Evolutionary conservation across 1,140 invertebrate genomes (phyloP).

Genomic region (Lethocerus indicus): DNA sequence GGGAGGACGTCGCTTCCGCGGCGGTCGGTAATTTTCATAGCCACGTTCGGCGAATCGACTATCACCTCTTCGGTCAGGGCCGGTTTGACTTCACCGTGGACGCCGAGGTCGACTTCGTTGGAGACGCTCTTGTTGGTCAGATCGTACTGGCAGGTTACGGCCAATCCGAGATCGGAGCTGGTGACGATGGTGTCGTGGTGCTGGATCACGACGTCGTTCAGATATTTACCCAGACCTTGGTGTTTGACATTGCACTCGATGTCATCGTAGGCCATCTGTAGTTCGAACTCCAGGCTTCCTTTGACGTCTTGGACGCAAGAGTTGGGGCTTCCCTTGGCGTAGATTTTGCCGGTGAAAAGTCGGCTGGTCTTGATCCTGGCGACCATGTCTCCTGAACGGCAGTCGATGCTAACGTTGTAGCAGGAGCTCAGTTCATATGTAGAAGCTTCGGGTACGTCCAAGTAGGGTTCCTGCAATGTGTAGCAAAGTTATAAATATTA

Average conservation of each 20-base stretch:
- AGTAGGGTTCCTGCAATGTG: slow-evolving; percentile 55
- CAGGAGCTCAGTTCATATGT: slow-evolving; percentile 86
- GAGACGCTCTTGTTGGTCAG: slow-evolving; percentile 84
- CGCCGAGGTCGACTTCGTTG: slow-evolving; percentile 76
- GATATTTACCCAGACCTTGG: slow-evolving; percentile 63
- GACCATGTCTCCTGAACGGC: slow-evolving; percentile 80
- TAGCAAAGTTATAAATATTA: neutral
- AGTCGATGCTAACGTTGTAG: slow-evolving; percentile 88
- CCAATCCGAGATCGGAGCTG: slow-evolving; percentile 77
- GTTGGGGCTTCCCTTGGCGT: slow-evolving; percentile 81
- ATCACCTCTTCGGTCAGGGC: slow-evolving; percentile 61
- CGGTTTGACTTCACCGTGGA: slow-evolving; percentile 64
- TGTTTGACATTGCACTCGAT: slow-evolving; percentile 78
- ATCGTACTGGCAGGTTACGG: slow-evolving; percentile 85
- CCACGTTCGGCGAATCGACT: slow-evolving; percentile 83
- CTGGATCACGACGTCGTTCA: slow-evolving; percentile 82
- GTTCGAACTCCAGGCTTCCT: slow-evolving; percentile 67
- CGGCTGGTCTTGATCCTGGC: slow-evolving; percentile 81
- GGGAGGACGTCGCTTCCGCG: slow-evolving; percentile 59
- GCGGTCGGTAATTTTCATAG: slow-evolving; percentile 84
- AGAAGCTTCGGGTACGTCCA: slow-evolving; percentile 72
- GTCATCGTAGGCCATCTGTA: slow-evolving; percentile 81
- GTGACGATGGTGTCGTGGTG: slow-evolving; percentile 92
- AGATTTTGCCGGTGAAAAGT: slow-evolving; percentile 85
- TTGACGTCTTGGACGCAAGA: slow-evolving; percentile 77